Conservation (phyloP, 2,888 invertebrate genomes). For the Brachyptera putata region DNA sequence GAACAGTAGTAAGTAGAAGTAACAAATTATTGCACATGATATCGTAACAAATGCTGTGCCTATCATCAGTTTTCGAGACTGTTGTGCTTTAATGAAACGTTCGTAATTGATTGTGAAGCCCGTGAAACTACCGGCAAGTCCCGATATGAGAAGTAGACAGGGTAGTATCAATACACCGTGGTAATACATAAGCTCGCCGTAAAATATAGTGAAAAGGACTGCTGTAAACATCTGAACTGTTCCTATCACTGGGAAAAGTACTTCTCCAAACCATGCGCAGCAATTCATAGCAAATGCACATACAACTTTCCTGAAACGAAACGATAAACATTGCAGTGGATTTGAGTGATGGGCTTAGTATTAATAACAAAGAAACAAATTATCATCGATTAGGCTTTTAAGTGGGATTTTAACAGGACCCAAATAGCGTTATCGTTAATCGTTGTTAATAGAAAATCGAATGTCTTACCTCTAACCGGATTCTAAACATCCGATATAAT, state of each 20-base stretch:
- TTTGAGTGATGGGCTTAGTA: too few relatives aligned
- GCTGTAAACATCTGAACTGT: neutral
- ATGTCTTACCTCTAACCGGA: too few relatives aligned
- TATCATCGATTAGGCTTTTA: too few relatives aligned
- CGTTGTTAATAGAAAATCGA: too few relatives aligned
- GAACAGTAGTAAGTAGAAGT: neutral
- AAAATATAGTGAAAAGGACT: neutral
- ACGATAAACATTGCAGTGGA: too few relatives aligned
- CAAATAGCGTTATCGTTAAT: too few relatives aligned
- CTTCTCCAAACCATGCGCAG: neutral
- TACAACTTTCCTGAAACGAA: too few relatives aligned
- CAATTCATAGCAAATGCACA: neutral
- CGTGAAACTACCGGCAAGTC: neutral
- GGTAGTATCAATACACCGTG: neutral
- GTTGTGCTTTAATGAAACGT: neutral
- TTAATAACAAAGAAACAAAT: too few relatives aligned
- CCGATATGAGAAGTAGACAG: neutral
- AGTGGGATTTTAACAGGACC: too few relatives aligned
- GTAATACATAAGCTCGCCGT: neutral
- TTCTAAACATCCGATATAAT: too few relatives aligned
- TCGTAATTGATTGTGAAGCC: neutral
- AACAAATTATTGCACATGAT: neutral
- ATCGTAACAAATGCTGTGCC: neutral
- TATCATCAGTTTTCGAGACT: neutral
- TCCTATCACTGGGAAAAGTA: neutral